Conservation (phyloP, 92 coral and sea anemone genomes). For the Palythoa heliodiscus region DNA sequence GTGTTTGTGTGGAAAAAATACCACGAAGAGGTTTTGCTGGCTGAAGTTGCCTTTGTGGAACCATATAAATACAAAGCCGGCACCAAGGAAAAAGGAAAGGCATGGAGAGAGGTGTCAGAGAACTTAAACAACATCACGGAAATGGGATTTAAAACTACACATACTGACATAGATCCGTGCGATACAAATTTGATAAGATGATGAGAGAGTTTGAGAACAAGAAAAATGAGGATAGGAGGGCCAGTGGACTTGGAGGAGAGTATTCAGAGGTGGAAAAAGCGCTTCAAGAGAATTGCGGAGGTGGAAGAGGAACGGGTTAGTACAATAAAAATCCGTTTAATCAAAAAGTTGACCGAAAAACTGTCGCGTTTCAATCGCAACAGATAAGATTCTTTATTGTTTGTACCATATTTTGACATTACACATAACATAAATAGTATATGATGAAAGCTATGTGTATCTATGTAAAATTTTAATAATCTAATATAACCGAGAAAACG, state of each 20-base stretch:
- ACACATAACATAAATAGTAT: too few species aligned
- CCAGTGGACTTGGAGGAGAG: conserved; percentile 60
- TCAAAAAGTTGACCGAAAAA: background rate
- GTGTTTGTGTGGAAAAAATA: conserved; percentile 49
- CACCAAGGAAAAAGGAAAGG: conserved; percentile 50
- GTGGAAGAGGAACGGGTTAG: conserved; percentile 21
- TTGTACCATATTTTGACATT: too few species aligned
- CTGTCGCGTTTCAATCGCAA: background rate
- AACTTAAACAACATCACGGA: conserved; percentile 21
- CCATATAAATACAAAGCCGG: conserved; percentile 44
- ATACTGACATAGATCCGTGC: conserved; percentile 13
- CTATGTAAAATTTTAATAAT: too few species aligned
- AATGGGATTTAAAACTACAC: background rate
- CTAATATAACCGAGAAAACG: too few species aligned
- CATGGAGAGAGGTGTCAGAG: conserved; percentile 55
- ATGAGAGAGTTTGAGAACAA: conserved; percentile 46
- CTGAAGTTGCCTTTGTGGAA: conserved; percentile 45
- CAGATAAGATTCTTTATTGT: too few species aligned
- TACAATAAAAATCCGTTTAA: conserved; percentile 9
- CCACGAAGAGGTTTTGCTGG: conserved; percentile 45
- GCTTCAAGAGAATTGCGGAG: conserved; percentile 41
- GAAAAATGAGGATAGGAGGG: conserved; percentile 44
- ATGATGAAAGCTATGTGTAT: too few species aligned
- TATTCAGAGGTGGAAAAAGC: conserved; percentile 49
- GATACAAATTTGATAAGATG: conserved; percentile 48